A percentile compares a stretch with the other conserved stretches of the same genome.
These are phyloP conservation scores for Drosophila vallismaia DNA, from an alignment of 2,888 invertebrate genomes.

Conservation along the genomic window DNA sequence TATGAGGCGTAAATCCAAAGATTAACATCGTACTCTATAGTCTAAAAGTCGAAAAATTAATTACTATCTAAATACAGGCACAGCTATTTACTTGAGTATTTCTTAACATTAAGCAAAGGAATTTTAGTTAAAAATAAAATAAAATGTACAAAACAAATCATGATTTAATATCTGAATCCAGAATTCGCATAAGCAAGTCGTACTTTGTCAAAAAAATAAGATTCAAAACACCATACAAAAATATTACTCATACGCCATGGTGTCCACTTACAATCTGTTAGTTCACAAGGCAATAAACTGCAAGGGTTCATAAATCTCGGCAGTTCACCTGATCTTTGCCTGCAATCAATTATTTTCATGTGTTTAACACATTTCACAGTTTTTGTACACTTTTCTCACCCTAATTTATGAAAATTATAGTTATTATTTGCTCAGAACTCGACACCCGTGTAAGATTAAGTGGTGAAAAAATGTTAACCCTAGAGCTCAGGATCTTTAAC, in stretches of 20 bases:
- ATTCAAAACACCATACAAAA: not conserved
- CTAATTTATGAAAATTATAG: not conserved
- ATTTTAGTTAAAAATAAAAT: not conserved
- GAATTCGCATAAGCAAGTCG: no score
- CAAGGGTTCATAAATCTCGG: not conserved
- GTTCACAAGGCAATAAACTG: not conserved
- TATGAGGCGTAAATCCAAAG: conserved; percentile 22
- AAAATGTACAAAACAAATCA: no score
- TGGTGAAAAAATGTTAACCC: not conserved
- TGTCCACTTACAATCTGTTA: not conserved
- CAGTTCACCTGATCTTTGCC: not conserved
- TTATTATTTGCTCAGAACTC: conserved; percentile 1
- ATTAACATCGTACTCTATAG: conserved; percentile 2
- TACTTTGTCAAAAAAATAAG: not conserved
- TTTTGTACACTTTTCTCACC: not conserved
- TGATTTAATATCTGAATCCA: no score
- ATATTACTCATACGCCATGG: conserved; percentile 3
- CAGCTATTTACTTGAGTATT: not conserved
- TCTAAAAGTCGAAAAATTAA: not conserved
- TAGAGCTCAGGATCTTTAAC: not conserved
- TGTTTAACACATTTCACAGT: not conserved
- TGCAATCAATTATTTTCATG: not conserved
- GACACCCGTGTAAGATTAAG: not conserved
- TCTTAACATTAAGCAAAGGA: not conserved
- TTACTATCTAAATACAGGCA: not conserved